phyloP scores from a whole-genome alignment of 1,140 invertebrate species.

The Lepidurus apus region DNA sequence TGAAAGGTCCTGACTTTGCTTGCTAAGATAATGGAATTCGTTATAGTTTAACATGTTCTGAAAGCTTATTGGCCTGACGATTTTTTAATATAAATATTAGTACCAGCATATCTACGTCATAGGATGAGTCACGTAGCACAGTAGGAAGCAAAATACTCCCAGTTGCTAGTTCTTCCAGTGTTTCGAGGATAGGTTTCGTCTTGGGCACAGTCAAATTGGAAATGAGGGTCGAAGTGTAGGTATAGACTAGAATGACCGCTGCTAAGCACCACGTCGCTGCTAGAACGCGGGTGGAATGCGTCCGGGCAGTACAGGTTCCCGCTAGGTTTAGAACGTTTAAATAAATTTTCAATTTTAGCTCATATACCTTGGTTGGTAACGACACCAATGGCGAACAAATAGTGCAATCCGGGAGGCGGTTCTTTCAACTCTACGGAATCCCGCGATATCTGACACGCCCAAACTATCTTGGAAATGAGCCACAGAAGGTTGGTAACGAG shows the following conservation, averaged over 20 bases:
- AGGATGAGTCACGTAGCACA: neutral
- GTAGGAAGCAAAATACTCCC: neutral
- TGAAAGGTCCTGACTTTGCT: neutral
- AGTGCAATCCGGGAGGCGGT: neutral
- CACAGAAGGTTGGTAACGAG: neutral
- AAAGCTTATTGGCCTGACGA: too few species aligned
- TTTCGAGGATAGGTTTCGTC: constrained; percentile 5
- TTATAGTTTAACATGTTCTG: too few species aligned
- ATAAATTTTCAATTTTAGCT: too few species aligned
- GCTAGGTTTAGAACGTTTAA: neutral
- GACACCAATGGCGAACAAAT: neutral
- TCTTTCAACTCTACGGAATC: neutral
- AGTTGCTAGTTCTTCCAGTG: constrained; percentile 25
- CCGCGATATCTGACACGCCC: neutral
- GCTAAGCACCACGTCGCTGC: constrained; percentile 22
- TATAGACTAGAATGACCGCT: constrained; percentile 3
- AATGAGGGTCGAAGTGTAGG: neutral
- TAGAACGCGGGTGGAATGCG: neutral
- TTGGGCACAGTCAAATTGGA: constrained; percentile 23
- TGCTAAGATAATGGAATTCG: neutral
- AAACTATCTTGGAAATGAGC: neutral
- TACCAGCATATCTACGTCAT: neutral
- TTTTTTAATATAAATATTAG: too few species aligned
- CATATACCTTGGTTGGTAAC: neutral
- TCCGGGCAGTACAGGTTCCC: neutral